Base-by-base conservation (phyloP, 2,113 vertebrate species). In the Nothoprocta pentlandii region DNA sequence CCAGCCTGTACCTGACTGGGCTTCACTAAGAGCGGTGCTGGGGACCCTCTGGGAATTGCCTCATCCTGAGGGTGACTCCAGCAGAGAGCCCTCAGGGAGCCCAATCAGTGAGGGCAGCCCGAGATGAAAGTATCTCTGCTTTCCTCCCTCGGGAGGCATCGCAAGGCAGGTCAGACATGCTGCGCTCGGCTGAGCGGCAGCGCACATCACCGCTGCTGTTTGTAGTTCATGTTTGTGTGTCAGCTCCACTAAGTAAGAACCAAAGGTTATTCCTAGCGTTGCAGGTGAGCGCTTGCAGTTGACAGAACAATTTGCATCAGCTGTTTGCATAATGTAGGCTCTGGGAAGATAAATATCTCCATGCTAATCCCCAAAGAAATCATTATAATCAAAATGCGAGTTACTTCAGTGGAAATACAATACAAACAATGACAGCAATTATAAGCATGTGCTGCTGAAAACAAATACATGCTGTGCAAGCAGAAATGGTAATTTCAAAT, bases 391-490 rank as follows among this genome's bases (percentile, higher is more conserved):
- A 90, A 90, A 87, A 88, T 94, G 89, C 80, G 84, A 85, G 75
- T 96, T 86, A 75, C 80, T 93, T 92, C 90, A 88, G 11, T 93
- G 80, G 64, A 90, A 91, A 90, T 90, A 73, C 79, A 94, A 92
- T 59, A 87, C 93, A 94, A 95, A 94, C 95, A 94, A 71, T 76
- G 77, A 51, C 70, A 90, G 84, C 85, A 84, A 94, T 95, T 95
- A 90, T 32, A 84, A 69, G 69, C 85, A 32, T 62, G 89, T 87
- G 87, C 88, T 95, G 85, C 95, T 86, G 82, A 90, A 96, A 96
- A 93, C 85, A 95, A 91, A 88, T 89, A 92, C 82, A 68, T n/a
- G 79, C 91, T 93, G 93, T 86, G 93, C 89, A 84, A 80, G 89
- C 62, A 93, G 85, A 91, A 91, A 36, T 39, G 62, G 41, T 80